phyloP scores from a whole-genome alignment of 1,140 invertebrate genomes.

The Aphis gossypii region DNA sequence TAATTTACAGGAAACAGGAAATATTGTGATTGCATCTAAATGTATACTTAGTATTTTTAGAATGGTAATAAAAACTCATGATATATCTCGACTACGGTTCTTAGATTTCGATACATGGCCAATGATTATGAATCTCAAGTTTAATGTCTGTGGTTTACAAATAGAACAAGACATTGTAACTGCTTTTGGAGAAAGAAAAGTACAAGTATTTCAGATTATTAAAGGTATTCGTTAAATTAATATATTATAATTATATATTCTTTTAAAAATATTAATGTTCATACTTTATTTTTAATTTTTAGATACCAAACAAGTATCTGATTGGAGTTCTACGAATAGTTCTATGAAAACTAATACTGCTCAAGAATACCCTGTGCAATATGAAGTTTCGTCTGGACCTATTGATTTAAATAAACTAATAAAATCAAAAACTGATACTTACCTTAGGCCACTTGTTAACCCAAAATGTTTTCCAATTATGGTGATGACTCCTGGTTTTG shows the following conservation, averaged over 20 bases:
- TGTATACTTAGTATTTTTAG: conserved; percentile 68
- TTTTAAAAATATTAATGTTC: neutral
- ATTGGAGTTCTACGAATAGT: conserved; percentile 27
- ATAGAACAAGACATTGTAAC: conserved; percentile 71
- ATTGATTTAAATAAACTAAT: conserved; percentile 48
- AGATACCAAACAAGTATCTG: conserved; percentile 43
- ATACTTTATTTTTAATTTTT: neutral
- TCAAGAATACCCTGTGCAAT: neutral
- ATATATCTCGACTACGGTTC: conserved; percentile 71
- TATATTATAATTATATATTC: neutral
- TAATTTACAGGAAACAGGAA: conserved; percentile 68
- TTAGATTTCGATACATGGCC: conserved; percentile 72
- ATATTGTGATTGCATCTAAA: conserved; percentile 69
- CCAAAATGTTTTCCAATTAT: conserved; percentile 50
- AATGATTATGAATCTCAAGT: conserved; percentile 67
- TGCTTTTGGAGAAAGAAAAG: conserved; percentile 65
- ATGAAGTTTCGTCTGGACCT: neutral
- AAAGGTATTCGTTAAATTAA: conserved; percentile 59
- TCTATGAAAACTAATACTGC: neutral
- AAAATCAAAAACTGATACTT: conserved; percentile 36
- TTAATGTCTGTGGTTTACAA: conserved; percentile 66
- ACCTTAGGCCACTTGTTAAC: neutral
- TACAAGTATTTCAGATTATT: conserved; percentile 65
- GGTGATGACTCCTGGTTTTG: conserved; percentile 46
- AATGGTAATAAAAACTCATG: conserved; percentile 71